Base-by-base conservation (phyloP, 2,113 vertebrate genomes). In the Coreoperca whiteheadi region DNA sequence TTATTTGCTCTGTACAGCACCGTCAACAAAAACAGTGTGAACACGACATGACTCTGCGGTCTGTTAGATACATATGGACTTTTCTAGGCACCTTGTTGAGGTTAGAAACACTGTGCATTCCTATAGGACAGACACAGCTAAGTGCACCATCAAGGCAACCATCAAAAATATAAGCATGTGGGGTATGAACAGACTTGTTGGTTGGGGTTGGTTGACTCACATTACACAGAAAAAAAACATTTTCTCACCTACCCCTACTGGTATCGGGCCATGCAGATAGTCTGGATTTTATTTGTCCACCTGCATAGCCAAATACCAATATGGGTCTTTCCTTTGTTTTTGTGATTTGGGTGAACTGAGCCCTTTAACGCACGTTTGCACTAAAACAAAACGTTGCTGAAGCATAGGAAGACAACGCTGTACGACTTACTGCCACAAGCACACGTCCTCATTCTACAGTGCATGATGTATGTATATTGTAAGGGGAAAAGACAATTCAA, bases 1-100 rank as follows among this genome's bases (percentile, higher is more conserved):
- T n/a, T 2, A 16, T 65, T 23, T 34, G n/a, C 8, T 1, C 20
- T 78, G n/a, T 84, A 84, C 61, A 84, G 68, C 53, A 84, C 75
- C 2, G 61, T 84, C 68, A 57, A 23, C 2, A 30, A 39, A 41
- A 32, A 8, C 4, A 9, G 2, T 18, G 28, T 57, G 20, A 56
- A 66, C 25, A 23, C 43, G 63, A 9, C 50, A 23, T 60, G 51
- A 65, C 48, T 32, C 11, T 72, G 2, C 46, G 7, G 14, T 30
- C 43, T 11, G 16, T 30, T 59, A 14, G 21, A 57, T 57, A 43
- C 8, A 41, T 15, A 23, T 53, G 6, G 50, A 21, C 8, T 2
- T 21, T 53, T 63, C 4, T 64, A 3, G 7, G 10, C 34, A 41
- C 21, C 7, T 41, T 41, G 11, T 41, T 6, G 54, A 56, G 20